Percentiles rank a stretch among this genome's conserved stretches.
Conservation (phyloP, 2,888 invertebrate genomes). For the Tuberolachnus salignus region DNA sequence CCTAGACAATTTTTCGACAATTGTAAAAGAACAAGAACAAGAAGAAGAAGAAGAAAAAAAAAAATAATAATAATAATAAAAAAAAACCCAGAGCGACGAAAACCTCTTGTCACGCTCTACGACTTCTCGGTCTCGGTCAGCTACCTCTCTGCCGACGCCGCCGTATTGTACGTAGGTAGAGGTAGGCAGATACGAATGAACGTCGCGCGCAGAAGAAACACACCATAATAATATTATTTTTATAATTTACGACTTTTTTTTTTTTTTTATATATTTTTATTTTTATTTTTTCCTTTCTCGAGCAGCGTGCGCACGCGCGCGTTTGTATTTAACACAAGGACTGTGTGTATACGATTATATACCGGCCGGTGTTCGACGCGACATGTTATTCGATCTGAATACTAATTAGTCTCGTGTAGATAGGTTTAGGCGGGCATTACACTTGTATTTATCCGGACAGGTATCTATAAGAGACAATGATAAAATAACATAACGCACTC, state of each 20-base stretch:
- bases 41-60: too few species aligned
- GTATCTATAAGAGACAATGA: background rate
- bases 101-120: slow-evolving; percentile 41
- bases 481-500: background rate
- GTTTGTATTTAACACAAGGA: slow-evolving; percentile 47
- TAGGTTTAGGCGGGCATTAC: too few species aligned
- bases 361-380: background rate
- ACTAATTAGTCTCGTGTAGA: slow-evolving; percentile 31
- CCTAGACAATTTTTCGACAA: slow-evolving; percentile 11
- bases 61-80: background rate
- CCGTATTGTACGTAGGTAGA: background rate
- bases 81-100: slow-evolving; percentile 21
- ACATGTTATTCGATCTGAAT: slow-evolving; percentile 27
- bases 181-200: background rate
- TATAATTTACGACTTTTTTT: slow-evolving; percentile 20
- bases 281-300: background rate
- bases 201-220: slow-evolving; percentile 34
- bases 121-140: slow-evolving; percentile 52
- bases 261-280: background rate
- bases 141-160: slow-evolving; percentile 11
- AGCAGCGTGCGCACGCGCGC: background rate
- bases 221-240: slow-evolving; percentile 18
- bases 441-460: background rate
- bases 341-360: background rate
- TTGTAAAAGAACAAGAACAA: slow-evolving; percentile 14